Conservation (phyloP, 2,888 invertebrate genomes). For the Chironomus tentans region DNA sequence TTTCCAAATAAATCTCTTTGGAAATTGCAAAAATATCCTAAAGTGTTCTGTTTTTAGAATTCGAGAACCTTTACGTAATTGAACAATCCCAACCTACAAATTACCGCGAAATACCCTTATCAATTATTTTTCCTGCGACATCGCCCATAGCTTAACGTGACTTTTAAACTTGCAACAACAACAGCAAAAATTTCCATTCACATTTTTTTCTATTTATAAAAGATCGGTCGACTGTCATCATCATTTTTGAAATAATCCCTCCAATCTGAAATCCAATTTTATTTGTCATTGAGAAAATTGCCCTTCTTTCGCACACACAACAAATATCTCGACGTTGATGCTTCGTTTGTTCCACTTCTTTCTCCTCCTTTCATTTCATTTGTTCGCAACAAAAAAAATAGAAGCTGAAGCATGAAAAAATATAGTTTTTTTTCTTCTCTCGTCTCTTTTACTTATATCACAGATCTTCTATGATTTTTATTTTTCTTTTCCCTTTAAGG, state of each 20-base stretch:
- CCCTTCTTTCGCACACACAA: neutral
- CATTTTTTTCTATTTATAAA: neutral
- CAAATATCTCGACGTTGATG: neutral
- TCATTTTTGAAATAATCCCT: conserved; percentile 23
- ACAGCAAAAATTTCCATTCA: neutral
- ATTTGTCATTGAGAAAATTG: conserved; percentile 26
- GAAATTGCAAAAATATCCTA: too few species aligned
- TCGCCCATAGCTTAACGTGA: too few species aligned
- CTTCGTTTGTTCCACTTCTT: neutral
- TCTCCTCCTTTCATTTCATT: neutral
- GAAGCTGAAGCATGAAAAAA: neutral
- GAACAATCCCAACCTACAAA: too few species aligned
- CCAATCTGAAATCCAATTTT: conserved; percentile 24
- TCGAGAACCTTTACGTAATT: too few species aligned
- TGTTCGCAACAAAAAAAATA: neutral
- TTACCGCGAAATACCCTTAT: too few species aligned
- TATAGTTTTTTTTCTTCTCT: neutral
- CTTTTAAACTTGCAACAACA: too few species aligned
- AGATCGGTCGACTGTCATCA: conserved; percentile 10
- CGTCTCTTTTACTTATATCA: too few species aligned
- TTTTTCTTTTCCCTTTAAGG: neutral
- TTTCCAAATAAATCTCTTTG: too few species aligned
- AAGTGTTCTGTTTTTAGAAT: too few species aligned
- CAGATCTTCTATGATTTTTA: too few species aligned
- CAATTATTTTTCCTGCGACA: too few species aligned